Evolutionary conservation across 1,140 invertebrate genomes (phyloP).

Genomic region (Amphibalanus amphitrite): DNA sequence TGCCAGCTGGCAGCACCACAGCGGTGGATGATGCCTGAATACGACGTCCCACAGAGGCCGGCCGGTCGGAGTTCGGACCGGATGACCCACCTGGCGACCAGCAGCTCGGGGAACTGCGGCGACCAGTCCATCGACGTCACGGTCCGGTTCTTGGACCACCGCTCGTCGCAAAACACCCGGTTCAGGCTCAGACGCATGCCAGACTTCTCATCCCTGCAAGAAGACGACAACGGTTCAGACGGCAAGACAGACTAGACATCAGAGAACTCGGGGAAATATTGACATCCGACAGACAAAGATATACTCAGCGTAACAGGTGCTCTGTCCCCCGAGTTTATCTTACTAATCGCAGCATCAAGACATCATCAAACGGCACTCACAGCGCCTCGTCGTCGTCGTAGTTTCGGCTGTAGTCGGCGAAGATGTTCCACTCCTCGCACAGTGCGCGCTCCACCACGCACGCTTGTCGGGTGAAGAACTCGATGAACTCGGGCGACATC

Average conservation of each 20-base stretch:
- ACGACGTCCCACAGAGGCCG: too few relatives aligned
- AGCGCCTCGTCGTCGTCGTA: conserved; percentile 40
- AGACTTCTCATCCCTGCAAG: conserved; percentile 61
- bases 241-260: too few relatives aligned
- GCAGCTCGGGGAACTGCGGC: conserved; percentile 79
- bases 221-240: too few relatives aligned
- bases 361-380: too few relatives aligned
- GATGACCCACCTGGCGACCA: conserved; percentile 52
- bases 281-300: too few relatives aligned
- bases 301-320: too few relatives aligned
- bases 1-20: too few relatives aligned
- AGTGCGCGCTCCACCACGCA: conserved; percentile 83
- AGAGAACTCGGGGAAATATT: too few relatives aligned
- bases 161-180: conserved; percentile 79
- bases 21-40: too few relatives aligned
- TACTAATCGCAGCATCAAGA: too few relatives aligned
- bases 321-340: too few relatives aligned
- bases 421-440: conserved; percentile 77
- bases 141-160: conserved; percentile 87
- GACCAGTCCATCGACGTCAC: conserved; percentile 94
- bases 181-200: conserved; percentile 73
- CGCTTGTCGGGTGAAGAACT: conserved; percentile 69
- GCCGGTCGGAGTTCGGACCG: too few relatives aligned
- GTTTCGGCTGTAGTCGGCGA: conserved; percentile 78
- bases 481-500: conserved; percentile 79